Percentiles rank a stretch among this genome's conserved stretches.
These are phyloP conservation scores for Morphnarchus princeps DNA, from an alignment of 2,113 vertebrate species.

Conservation along the genomic window DNA sequence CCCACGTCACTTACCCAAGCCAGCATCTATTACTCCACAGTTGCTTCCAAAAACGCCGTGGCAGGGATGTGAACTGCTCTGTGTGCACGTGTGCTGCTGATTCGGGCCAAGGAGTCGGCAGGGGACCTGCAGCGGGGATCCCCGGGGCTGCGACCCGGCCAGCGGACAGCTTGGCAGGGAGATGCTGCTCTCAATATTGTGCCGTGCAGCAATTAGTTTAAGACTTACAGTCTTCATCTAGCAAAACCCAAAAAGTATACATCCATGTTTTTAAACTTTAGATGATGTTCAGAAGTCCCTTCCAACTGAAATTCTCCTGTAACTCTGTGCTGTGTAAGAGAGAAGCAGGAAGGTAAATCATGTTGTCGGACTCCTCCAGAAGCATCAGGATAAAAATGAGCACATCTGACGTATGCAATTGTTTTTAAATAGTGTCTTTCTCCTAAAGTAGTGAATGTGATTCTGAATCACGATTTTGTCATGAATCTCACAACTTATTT, in stretches of 20 bases:
- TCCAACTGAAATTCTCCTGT: neutral
- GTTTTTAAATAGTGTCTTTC: neutral
- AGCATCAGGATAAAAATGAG: neutral
- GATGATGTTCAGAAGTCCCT: neutral
- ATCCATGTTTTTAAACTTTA: too few relatives aligned
- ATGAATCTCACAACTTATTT: neutral
- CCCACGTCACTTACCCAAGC: neutral
- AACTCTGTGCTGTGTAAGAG: neutral
- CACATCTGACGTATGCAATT: rapidly evolving
- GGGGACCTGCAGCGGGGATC: neutral
- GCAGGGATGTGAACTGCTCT: neutral
- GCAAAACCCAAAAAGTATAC: neutral
- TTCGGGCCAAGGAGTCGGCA: neutral
- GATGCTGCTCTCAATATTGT: neutral
- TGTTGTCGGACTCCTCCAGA: neutral
- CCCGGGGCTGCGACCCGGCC: too few relatives aligned
- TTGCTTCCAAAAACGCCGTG: neutral
- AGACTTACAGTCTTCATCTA: neutral
- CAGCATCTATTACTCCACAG: neutral
- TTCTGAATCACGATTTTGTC: neutral
- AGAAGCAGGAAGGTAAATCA: neutral
- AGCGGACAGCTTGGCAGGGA: neutral
- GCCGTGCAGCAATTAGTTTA: neutral
- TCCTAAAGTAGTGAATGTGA: neutral
- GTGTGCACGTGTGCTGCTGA: too few relatives aligned